Percentiles rank a stretch among this genome's conserved stretches.
These are phyloP conservation scores for Molossus alvarezi DNA, from an alignment of 2,797 vertebrate genomes.

Conservation along the genomic window DNA sequence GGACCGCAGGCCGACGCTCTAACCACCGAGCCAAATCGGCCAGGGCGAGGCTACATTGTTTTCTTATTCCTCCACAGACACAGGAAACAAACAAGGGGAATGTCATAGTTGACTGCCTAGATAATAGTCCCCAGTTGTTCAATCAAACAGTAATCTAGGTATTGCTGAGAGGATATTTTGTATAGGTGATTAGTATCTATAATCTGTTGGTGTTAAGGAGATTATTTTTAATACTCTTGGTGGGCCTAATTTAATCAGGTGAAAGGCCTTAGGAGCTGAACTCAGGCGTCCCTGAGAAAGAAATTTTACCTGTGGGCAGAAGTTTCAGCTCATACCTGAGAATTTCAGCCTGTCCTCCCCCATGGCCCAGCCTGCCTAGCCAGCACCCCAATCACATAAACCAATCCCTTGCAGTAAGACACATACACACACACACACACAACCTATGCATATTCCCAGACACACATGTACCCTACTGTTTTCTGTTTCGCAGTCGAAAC, in stretches of 20 bases:
- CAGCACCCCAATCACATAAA: background rate
- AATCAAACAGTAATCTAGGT: background rate
- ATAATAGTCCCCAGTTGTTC: background rate
- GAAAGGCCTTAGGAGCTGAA: background rate
- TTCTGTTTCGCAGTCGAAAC: background rate
- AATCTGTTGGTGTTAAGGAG: background rate
- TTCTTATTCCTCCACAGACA: constrained; percentile 15
- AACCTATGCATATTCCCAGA: background rate
- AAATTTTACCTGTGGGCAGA: background rate
- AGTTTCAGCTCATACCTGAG: background rate
- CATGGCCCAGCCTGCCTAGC: background rate
- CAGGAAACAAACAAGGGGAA: background rate
- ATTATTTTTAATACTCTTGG: background rate
- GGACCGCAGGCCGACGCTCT: too few relatives aligned
- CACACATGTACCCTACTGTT: background rate
- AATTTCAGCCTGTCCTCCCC: background rate
- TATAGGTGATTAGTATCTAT: background rate
- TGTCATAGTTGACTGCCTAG: background rate
- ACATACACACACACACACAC: background rate
- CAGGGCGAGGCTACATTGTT: background rate
- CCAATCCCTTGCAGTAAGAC: background rate
- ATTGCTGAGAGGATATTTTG: background rate
- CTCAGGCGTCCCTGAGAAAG: background rate
- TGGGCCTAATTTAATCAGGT: background rate
- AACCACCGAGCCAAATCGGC: too few relatives aligned